Conservation (phyloP, 2,797 vertebrate species). For the Rousettus madagascariensis region DNA sequence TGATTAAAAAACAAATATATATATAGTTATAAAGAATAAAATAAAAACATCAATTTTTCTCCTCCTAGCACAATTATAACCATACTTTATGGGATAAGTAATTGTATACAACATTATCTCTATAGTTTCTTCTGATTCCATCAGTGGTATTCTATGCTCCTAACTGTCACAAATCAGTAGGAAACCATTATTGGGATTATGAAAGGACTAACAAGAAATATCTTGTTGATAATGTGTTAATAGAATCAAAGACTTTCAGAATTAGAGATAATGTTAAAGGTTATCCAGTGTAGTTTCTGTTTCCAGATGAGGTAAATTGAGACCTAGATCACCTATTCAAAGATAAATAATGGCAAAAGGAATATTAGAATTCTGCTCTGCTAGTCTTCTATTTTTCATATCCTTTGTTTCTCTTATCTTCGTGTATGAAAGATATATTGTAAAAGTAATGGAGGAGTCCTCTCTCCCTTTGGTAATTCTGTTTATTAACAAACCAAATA, state of each 20-base stretch:
- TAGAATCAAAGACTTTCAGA: neutral
- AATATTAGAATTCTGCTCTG: neutral
- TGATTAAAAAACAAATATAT: neutral
- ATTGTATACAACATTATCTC: neutral
- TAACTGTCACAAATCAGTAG: neutral
- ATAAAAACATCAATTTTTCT: neutral
- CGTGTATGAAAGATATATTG: neutral
- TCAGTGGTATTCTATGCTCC: neutral
- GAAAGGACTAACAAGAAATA: neutral
- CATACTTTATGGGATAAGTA: neutral
- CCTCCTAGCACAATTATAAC: neutral
- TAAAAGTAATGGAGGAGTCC: neutral
- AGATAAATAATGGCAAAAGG: neutral
- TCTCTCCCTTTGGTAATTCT: neutral
- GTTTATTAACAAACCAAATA: neutral
- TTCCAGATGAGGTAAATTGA: neutral
- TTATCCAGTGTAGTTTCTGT: neutral
- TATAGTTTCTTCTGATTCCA: neutral
- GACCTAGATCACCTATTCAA: neutral
- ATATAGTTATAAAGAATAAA: neutral
- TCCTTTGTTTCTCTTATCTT: neutral
- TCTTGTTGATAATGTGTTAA: neutral
- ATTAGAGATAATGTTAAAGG: neutral
- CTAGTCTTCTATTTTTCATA: neutral
- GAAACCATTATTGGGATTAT: neutral